A percentile compares a stretch with the other conserved stretches of the same genome.
Conservation (phyloP, 64 coral and sea anemone species). For the Porites lutea region DNA sequence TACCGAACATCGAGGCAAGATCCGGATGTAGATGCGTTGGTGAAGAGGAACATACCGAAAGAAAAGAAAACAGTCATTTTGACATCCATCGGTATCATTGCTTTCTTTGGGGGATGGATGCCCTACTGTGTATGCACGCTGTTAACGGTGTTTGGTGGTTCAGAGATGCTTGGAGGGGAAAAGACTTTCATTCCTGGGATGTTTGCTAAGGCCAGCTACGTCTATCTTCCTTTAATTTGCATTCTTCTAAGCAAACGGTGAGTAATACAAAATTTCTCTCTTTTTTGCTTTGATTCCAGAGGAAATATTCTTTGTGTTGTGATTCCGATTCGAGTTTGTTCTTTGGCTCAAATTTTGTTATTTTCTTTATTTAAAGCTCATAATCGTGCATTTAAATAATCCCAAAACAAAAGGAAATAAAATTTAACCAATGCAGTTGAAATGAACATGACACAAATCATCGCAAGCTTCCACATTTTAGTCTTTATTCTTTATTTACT, state of each 20-base stretch:
- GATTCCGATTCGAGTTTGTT: too few relatives aligned
- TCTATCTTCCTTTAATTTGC: not conserved
- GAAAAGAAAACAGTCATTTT: not conserved
- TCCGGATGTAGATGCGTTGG: not conserved
- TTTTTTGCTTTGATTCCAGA: not conserved
- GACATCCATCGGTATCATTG: not conserved
- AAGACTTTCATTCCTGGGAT: conserved; percentile 31
- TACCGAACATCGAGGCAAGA: not conserved
- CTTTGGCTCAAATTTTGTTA: too few relatives aligned
- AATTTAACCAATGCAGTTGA: too few relatives aligned
- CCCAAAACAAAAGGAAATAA: too few relatives aligned
- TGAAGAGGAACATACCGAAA: not conserved
- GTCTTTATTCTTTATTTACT: too few relatives aligned
- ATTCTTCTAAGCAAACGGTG: conserved; percentile 2
- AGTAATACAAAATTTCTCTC: not conserved
- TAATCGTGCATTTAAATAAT: too few relatives aligned
- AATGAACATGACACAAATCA: too few relatives aligned
- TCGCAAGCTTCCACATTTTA: too few relatives aligned
- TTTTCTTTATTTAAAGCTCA: too few relatives aligned
- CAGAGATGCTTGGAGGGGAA: not conserved
- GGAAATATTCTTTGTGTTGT: too few relatives aligned
- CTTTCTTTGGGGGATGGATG: not conserved
- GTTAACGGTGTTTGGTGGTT: conserved; percentile 8
- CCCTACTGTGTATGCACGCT: conserved; percentile 3
- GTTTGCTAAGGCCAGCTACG: not conserved